Conservation (phyloP, 1,140 invertebrate genomes). For the Heliconius melpomene region DNA sequence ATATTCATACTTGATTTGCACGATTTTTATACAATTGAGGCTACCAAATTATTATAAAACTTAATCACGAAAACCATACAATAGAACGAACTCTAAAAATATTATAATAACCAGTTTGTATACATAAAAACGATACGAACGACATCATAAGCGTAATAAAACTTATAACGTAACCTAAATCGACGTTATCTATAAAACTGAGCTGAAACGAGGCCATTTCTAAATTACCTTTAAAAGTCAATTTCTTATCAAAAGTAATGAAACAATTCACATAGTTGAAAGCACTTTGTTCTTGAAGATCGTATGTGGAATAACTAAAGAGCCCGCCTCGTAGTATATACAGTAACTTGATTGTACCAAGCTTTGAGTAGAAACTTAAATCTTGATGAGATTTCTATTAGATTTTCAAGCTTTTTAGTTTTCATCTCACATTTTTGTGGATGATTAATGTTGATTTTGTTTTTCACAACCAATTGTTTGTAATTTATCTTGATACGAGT, state of each 20-base stretch:
- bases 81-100: no score
- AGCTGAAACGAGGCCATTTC: conserved; percentile 1
- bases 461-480: not conserved
- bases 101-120: no score
- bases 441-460: not conserved
- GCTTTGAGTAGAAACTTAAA: conserved; percentile 37
- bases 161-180: not conserved
- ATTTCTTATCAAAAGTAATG: conserved; percentile 25
- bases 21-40: no score
- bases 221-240: conserved; percentile 13
- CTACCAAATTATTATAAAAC: no score
- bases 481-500: not conserved
- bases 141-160: not conserved
- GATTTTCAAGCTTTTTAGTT: conserved; percentile 28
- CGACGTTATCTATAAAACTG: not conserved
- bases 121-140: no score
- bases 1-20: no score
- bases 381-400: conserved; percentile 39
- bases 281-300: conserved; percentile 28
- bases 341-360: conserved; percentile 31
- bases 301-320: conserved; percentile 36
- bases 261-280: conserved; percentile 26
- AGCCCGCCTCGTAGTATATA: conserved; percentile 11
- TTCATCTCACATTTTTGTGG: conserved; percentile 6
- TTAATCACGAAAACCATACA: no score